A percentile compares a stretch with the other conserved stretches of the same genome.
Evolutionary conservation across 1,140 invertebrate genomes (phyloP).

Genomic region (Hetaerina americana): DNA sequence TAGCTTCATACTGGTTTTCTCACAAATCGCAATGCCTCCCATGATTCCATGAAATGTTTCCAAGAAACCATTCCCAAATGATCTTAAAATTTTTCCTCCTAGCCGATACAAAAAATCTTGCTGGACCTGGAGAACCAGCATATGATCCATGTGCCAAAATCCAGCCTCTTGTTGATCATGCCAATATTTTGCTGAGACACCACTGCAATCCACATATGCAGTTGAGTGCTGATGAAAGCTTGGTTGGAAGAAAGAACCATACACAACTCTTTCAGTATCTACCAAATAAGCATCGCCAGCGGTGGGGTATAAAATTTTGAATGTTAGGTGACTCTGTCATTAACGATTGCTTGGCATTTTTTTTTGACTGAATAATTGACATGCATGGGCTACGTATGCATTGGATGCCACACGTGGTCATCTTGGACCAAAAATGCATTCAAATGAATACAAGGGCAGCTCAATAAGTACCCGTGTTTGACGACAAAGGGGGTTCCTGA

Average conservation of each 20-base stretch:
- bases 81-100: neutral
- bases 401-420: too few species aligned
- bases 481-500: too few species aligned
- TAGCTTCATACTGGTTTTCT: neutral
- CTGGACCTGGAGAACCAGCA: neutral
- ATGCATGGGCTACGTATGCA: too few species aligned
- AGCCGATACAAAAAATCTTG: neutral
- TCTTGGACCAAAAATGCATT: too few species aligned
- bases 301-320: neutral
- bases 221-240: neutral
- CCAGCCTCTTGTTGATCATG: neutral
- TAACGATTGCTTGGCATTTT: neutral
- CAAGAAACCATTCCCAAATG: neutral
- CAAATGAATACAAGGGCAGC: too few species aligned
- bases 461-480: too few species aligned
- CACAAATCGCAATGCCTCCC: neutral
- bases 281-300: neutral
- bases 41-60: too few species aligned
- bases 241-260: neutral
- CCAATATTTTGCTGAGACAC: neutral
- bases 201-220: neutral
- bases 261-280: neutral
- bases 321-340: neutral
- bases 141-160: neutral
- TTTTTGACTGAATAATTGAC: too few species aligned